These are phyloP conservation scores for Pseudoatta argentina DNA, from an alignment of 1,140 invertebrate genomes.

Conservation along the genomic window DNA sequence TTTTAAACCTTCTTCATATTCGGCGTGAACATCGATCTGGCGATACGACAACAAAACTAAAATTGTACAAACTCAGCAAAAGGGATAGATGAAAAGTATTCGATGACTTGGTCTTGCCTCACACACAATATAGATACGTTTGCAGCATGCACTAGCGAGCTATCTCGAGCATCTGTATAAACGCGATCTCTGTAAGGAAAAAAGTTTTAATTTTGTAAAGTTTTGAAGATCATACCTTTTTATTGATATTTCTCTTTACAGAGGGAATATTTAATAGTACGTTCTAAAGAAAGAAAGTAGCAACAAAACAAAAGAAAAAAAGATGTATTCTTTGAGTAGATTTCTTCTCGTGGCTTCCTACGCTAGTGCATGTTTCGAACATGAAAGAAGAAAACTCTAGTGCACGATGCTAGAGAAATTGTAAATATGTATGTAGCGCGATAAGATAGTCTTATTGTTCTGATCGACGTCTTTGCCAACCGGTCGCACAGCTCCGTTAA, in stretches of 20 bases:
- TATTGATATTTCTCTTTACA: constrained; percentile 22
- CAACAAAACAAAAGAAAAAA: constrained; percentile 18
- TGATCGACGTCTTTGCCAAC: constrained; percentile 83
- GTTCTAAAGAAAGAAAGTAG: background rate
- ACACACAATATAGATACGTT: constrained; percentile 69
- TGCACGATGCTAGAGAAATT: constrained; percentile 76
- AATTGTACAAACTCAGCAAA: constrained; percentile 46
- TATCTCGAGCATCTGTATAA: background rate
- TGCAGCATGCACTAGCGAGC: constrained; percentile 75
- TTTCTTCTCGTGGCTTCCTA: constrained; percentile 68
- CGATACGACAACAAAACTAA: constrained; percentile 17
- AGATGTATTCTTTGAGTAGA: constrained; percentile 44
- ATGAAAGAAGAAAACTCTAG: constrained; percentile 68
- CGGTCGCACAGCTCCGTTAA: constrained; percentile 74
- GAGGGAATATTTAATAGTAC: constrained; percentile 16
- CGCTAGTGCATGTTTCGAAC: constrained; percentile 79
- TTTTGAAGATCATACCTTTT: background rate
- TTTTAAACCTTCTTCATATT: constrained; percentile 72
- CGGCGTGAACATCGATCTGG: constrained; percentile 47
- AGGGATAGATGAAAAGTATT: constrained; percentile 61
- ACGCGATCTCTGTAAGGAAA: constrained; percentile 2
- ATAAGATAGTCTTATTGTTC: constrained; percentile 86
- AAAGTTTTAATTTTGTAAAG: background rate
- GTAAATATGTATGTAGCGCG: constrained; percentile 86
- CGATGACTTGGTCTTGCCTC: constrained; percentile 78